These are phyloP conservation scores for Mimas tiliae DNA, from an alignment of 2,888 invertebrate genomes.

Conservation along the genomic window DNA sequence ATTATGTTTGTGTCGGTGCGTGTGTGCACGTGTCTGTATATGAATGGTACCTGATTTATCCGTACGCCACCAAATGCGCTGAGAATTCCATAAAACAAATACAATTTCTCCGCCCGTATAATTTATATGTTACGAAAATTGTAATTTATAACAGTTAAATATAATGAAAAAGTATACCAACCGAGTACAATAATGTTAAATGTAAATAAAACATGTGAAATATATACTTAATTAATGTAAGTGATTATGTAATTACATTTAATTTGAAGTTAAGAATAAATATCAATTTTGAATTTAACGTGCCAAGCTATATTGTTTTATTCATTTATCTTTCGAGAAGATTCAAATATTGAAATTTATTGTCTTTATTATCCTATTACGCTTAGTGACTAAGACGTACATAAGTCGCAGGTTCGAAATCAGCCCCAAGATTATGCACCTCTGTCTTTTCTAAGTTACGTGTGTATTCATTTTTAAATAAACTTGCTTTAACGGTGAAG, in stretches of 20 bases:
- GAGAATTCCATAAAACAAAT: not conserved
- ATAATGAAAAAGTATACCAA: conserved; percentile 73
- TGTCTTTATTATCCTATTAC: no score
- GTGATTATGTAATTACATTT: conserved; percentile 69
- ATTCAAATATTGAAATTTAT: no score
- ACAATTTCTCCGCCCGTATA: conserved; percentile 22
- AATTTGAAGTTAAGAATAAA: conserved; percentile 73
- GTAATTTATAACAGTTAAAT: conserved; percentile 58
- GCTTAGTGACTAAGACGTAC: no score
- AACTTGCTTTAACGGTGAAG: no score
- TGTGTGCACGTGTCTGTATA: no score
- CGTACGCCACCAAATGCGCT: not conserved
- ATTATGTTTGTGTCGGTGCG: no score
- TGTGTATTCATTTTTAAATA: no score
- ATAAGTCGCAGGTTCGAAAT: no score
- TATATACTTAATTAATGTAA: conserved; percentile 61
- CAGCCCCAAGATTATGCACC: no score
- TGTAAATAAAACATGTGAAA: conserved; percentile 76
- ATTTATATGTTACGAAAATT: conserved; percentile 32
- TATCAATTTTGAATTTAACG: conserved; percentile 81
- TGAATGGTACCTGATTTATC: not conserved
- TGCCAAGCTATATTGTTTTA: conserved; percentile 78
- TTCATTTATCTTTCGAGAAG: conserved; percentile 39
- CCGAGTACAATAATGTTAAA: conserved; percentile 78
- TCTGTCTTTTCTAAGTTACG: no score